phyloP scores from a whole-genome alignment of 2,888 invertebrate species.

The Lycaena phlaeas region DNA sequence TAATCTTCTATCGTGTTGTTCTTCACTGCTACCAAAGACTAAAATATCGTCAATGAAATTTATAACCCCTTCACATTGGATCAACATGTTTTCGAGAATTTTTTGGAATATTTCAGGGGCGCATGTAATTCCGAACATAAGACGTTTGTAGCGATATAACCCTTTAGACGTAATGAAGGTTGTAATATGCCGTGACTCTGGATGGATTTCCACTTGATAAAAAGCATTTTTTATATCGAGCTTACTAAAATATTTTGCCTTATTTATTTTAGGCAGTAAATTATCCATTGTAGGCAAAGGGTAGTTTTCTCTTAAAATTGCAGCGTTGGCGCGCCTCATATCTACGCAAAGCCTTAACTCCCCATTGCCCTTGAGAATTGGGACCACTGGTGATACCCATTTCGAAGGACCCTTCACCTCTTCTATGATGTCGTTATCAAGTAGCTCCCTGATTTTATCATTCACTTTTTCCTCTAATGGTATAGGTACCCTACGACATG shows the following conservation, averaged over 20 bases:
- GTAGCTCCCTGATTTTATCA: constrained; percentile 19
- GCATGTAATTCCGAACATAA: constrained; percentile 35
- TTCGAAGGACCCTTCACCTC: constrained; percentile 16
- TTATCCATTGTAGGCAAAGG: constrained; percentile 25
- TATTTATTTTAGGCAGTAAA: constrained; percentile 22
- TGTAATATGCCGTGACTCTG: constrained; percentile 20
- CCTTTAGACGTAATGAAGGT: constrained; percentile 23
- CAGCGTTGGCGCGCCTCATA: constrained; percentile 26
- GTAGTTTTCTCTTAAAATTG: constrained; percentile 25
- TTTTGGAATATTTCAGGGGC: constrained; percentile 24
- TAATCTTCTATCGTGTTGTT: constrained; percentile 17
- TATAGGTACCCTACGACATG: not conserved
- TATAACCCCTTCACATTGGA: constrained; percentile 20
- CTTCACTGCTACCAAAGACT: constrained; percentile 14
- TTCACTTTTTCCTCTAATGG: not conserved
- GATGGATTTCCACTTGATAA: constrained; percentile 22
- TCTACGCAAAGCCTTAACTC: constrained; percentile 24
- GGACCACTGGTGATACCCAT: constrained; percentile 24
- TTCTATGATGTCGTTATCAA: constrained; percentile 22
- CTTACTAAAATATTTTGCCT: constrained; percentile 21
- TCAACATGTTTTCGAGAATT: constrained; percentile 21
- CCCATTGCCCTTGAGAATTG: constrained; percentile 21
- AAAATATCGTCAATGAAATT: constrained; percentile 27
- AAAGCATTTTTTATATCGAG: constrained; percentile 24
- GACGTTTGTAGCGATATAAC: constrained; percentile 27